These are phyloP conservation scores for Sympetrum striolatum DNA, from an alignment of 2,888 invertebrate species.

Conservation along the genomic window DNA sequence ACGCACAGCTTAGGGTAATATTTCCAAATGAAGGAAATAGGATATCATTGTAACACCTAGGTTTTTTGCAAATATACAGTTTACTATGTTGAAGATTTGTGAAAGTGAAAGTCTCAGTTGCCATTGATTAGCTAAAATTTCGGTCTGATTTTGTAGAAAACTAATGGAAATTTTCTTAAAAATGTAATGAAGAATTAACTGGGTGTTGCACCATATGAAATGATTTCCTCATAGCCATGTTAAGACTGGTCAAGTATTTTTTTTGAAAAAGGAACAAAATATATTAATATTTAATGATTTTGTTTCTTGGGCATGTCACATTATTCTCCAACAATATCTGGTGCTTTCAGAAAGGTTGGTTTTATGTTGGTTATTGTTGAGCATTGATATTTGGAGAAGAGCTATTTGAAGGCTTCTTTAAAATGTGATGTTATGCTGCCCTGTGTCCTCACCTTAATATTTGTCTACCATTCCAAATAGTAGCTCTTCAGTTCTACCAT, in stretches of 20 bases:
- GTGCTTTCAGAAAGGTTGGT: neutral
- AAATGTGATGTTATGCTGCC: neutral
- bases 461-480: neutral
- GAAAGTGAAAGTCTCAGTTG: neutral
- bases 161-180: neutral
- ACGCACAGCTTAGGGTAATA: conserved; percentile 77
- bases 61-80: neutral
- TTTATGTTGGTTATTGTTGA: neutral
- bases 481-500: too few relatives aligned
- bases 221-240: neutral
- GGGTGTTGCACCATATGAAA: neutral
- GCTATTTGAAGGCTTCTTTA: neutral
- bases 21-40: neutral
- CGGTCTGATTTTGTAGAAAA: neutral
- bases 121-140: neutral
- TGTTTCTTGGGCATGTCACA: neutral
- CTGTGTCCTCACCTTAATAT: neutral
- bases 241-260: neutral
- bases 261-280: neutral
- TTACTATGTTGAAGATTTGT: neutral
- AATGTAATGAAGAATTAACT: neutral
- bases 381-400: neutral
- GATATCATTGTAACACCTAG: neutral
- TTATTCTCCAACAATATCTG: neutral
- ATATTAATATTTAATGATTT: neutral